phyloP scores from a whole-genome alignment of 2,888 invertebrate genomes.

The Scaptomyza reducta region DNA sequence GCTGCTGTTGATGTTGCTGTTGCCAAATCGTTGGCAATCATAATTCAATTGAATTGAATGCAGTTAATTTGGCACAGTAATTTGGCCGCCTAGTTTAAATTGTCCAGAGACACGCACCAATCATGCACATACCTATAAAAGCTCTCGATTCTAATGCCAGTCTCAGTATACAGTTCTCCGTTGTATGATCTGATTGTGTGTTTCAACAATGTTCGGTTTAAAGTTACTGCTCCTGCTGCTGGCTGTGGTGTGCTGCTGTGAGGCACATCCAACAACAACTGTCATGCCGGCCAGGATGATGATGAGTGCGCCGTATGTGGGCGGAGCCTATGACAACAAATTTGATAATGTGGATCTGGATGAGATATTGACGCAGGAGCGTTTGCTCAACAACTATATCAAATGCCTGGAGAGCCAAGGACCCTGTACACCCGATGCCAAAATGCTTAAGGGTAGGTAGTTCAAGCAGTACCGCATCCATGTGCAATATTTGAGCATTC shows the following conservation, averaged over 20 bases:
- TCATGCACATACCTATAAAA: constrained; percentile 42
- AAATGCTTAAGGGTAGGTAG: constrained; percentile 88
- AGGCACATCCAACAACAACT: constrained; percentile 67
- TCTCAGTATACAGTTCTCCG: constrained; percentile 5
- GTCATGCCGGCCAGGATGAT: constrained; percentile 9
- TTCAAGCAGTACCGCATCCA: background rate
- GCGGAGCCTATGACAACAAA: constrained; percentile 86
- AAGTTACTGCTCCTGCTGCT: constrained; percentile 13
- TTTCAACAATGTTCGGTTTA: constrained; percentile 27
- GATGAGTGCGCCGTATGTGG: background rate
- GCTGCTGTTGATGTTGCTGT: constrained; percentile 9
- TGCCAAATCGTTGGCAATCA: constrained; percentile 40
- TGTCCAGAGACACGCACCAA: constrained; percentile 44
- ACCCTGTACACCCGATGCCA: constrained; percentile 89
- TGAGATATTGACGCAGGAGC: constrained; percentile 87
- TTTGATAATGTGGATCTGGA: constrained; percentile 89
- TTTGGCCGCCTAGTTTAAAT: constrained; percentile 41
- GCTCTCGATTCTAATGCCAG: background rate
- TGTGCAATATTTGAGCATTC: background rate
- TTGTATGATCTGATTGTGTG: background rate
- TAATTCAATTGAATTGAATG: constrained; percentile 45
- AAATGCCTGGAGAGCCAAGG: constrained; percentile 88
- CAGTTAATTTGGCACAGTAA: constrained; percentile 48
- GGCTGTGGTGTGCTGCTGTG: background rate
- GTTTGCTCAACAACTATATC: constrained; percentile 87